phyloP scores from a whole-genome alignment of 2,888 invertebrate genomes.

The Drosophila nigritarsus region DNA sequence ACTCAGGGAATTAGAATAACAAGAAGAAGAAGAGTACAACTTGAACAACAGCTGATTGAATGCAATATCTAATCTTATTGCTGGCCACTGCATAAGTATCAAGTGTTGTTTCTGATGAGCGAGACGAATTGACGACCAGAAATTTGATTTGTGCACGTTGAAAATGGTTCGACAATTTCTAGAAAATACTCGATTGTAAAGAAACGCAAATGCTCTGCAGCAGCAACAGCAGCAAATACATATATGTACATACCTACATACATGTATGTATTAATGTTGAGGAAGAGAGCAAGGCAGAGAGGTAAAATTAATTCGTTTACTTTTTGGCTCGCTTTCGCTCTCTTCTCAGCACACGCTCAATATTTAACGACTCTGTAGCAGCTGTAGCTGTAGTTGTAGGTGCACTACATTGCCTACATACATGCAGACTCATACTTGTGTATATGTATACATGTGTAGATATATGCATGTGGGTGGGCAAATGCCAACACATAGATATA shows the following conservation, averaged over 20 bases:
- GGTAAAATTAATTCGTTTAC: constrained; percentile 28
- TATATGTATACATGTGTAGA: not conserved
- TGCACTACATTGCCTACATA: constrained; percentile 34
- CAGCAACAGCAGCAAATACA: not conserved
- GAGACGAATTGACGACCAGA: constrained; percentile 29
- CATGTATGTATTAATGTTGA: not conserved
- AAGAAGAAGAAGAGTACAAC: constrained; percentile 2
- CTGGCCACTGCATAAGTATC: constrained; percentile 46
- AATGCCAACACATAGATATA: constrained; percentile 15
- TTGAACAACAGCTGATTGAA: constrained; percentile 44
- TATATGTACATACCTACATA: not conserved
- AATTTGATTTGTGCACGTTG: constrained; percentile 39
- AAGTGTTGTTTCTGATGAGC: constrained; percentile 49
- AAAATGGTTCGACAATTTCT: constrained; percentile 68
- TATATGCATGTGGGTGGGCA: constrained; percentile 46
- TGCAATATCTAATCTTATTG: constrained; percentile 55
- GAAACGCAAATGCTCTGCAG: constrained; percentile 55
- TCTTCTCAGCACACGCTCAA: constrained; percentile 35
- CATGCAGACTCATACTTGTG: constrained; percentile 1
- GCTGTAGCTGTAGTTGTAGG: constrained; percentile 39
- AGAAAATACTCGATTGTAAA: constrained; percentile 61
- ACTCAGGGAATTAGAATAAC: not conserved
- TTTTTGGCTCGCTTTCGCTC: constrained; percentile 32
- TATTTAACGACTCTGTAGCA: constrained; percentile 36
- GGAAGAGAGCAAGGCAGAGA: constrained; percentile 13